Percentiles rank a stretch among this genome's conserved stretches.
phyloP scores from a whole-genome alignment of 2,888 invertebrate species.

The Coelinius sp. region DNA sequence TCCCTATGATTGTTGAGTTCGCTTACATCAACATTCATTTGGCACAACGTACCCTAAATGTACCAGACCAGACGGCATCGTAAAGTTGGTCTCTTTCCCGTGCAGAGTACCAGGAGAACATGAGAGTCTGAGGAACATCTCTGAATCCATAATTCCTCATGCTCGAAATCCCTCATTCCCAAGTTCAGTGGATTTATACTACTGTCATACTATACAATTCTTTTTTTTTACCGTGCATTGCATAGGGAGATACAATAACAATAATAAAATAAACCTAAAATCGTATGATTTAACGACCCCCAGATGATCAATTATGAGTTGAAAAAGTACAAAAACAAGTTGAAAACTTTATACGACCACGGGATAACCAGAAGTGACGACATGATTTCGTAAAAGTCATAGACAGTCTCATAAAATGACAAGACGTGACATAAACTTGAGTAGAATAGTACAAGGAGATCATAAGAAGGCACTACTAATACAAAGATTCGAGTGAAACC shows the following conservation, averaged over 20 bases:
- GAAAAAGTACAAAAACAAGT: neutral
- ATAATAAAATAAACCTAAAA: neutral
- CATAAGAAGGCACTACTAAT: neutral
- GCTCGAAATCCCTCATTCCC: neutral
- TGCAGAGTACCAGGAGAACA: neutral
- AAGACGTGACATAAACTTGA: slow-evolving; percentile 12
- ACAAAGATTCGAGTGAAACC: neutral
- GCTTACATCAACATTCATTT: neutral
- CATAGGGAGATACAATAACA: neutral
- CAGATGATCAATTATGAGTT: neutral
- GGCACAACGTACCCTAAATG: neutral
- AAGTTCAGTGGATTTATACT: neutral
- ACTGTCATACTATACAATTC: neutral
- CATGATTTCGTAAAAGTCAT: neutral
- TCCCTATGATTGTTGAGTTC: too few species aligned
- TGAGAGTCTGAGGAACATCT: neutral
- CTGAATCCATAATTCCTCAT: neutral
- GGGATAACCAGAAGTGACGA: neutral
- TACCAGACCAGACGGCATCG: neutral
- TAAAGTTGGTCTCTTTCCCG: neutral
- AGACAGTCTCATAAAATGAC: slow-evolving; percentile 1
- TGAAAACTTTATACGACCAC: neutral
- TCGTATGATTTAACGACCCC: neutral
- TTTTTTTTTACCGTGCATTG: neutral
- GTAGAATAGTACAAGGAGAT: neutral